These are phyloP conservation scores for Montifringilla adamsi DNA, from an alignment of 2,113 vertebrate species.

Conservation along the genomic window DNA sequence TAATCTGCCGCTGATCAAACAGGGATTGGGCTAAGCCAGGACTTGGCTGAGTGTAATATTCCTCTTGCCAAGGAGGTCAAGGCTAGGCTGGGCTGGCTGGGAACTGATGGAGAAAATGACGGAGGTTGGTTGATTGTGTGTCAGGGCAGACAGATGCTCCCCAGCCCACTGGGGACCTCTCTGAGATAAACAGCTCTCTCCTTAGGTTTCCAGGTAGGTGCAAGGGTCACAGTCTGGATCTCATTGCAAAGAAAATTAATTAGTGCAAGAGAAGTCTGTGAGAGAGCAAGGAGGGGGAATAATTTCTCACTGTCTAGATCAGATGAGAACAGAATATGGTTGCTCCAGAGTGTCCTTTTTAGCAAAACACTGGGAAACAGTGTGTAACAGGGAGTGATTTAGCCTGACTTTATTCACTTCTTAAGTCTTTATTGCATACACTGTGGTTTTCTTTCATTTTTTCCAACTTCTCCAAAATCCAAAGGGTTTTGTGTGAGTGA, in stretches of 20 bases:
- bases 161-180: not conserved
- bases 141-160: not conserved
- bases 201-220: not conserved
- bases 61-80: slow-evolving; percentile 28
- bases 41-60: not conserved
- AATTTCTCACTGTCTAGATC: not conserved
- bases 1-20: not conserved
- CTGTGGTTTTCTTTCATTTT: not conserved
- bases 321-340: not conserved
- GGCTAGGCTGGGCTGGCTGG: not conserved
- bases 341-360: not conserved
- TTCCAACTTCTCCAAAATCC: not conserved
- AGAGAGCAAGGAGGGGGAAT: not conserved
- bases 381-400: not conserved
- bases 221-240: not conserved
- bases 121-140: not conserved
- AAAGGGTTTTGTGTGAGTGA: not conserved
- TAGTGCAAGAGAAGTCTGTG: not conserved
- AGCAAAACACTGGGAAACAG: not conserved
- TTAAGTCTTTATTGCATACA: not conserved
- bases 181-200: not conserved
- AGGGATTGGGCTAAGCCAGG: not conserved
- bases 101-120: not conserved
- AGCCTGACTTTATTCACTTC: not conserved
- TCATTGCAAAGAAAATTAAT: not conserved